Evolutionary conservation across 2,888 invertebrate species (phyloP).

Genomic region (Oligia strigilis): DNA sequence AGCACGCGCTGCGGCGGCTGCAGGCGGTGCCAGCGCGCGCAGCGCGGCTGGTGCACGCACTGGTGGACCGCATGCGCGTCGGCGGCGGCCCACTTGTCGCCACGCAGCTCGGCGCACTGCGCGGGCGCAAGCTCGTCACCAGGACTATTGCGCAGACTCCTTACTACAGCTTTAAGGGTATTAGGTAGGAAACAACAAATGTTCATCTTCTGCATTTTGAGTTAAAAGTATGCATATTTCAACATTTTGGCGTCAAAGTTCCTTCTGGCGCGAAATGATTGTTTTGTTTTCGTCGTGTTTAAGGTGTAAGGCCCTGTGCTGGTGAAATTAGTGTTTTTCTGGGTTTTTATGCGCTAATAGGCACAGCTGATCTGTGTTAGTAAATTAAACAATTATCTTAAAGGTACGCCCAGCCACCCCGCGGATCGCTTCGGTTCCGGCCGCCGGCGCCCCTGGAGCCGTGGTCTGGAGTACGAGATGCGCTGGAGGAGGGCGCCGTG

Average conservation of each 20-base stretch:
- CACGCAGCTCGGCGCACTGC: conserved; percentile 82
- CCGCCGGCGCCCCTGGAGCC: conserved; percentile 91
- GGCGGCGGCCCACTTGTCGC: conserved; percentile 87
- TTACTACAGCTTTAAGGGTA: conserved; percentile 88
- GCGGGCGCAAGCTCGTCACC: conserved; percentile 85
- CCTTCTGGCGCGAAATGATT: background rate
- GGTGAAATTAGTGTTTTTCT: background rate
- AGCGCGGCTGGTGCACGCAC: conserved; percentile 86
- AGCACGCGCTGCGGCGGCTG: conserved; percentile 86
- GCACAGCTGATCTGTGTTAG: background rate
- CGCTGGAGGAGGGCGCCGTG: conserved; percentile 92
- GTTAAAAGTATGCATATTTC: background rate
- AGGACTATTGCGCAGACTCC: conserved; percentile 83
- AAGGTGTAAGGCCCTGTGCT: too few species aligned
- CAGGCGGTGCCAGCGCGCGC: conserved; percentile 88
- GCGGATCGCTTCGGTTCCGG: conserved; percentile 88
- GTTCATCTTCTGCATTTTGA: background rate
- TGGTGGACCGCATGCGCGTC: conserved; percentile 89
- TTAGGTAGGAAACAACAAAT: conserved; percentile 76
- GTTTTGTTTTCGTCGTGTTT: too few species aligned
- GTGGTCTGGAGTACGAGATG: conserved; percentile 92
- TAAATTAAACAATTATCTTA: conserved; percentile 10
- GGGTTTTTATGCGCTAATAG: background rate
- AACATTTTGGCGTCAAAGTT: background rate
- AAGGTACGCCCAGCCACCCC: conserved; percentile 88